Base-by-base conservation (phyloP, 2,888 invertebrate genomes). In the Notocelia uddmanniana region DNA sequence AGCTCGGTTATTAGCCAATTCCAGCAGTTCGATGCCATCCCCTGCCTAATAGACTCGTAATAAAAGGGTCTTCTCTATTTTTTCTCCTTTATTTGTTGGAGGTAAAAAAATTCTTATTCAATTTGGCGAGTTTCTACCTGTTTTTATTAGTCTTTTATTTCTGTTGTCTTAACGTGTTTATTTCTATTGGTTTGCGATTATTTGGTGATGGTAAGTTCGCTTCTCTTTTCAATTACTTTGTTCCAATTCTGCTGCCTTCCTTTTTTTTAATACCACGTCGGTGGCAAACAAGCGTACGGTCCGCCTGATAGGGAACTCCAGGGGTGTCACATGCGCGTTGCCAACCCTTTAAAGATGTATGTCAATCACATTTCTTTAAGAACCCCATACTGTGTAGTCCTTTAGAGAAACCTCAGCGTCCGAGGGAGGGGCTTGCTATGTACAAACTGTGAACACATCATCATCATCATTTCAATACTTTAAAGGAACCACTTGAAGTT, bases 1-100 rank as follows among this genome's bases (percentile, higher is more conserved):
- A 92, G 92, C 89, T 90, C 89, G 85, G 92, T 92, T 93, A 93
- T 92, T 93, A 92, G 92, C 91, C 93, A 90, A 93, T 72, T 72
- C 72, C 67, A 19, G 34, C 59, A 50, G 59, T 93, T 91, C 86
- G 87, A 89, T 88, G 88, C 83, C 90, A 91, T 92, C 91, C 87
- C 90, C 88, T 85, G 89, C 92, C 91, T 93, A 93, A 92, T 93
- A 92, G 93, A 92, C 89, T 90, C 87, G 84, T 88, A 93, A 93
- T 93, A 93, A 93, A 92, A 91, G 86, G 90, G 85, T 69, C 86
- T 84, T 85, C 87, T 84, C 83, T 88, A 85, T 89, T 87, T 89
- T 71, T 88, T 88, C 89, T 89, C 85, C 89, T 81, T 88, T 86
- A 86, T 88, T 86, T 84, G 83, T 79, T 79, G 80, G 81, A 88